Evolutionary conservation across 2,113 vertebrate species (phyloP), one percentile per base, ranked within the genome.

Genomic region (Carlito syrichta): DNA sequence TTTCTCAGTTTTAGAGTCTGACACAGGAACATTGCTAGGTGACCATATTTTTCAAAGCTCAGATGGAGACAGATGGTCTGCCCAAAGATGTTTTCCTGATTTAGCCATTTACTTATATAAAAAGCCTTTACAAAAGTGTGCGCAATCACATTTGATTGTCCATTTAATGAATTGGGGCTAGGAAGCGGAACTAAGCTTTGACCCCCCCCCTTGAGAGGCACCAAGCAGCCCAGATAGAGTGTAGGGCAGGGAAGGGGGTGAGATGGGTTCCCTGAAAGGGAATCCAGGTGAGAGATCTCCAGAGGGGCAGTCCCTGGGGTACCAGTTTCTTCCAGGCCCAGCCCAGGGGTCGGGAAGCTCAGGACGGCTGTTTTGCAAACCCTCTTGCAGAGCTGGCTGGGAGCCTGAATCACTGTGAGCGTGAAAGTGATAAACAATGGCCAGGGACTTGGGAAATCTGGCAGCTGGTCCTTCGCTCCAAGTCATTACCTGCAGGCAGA

Each of bases 61-160:
- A 43, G 6, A 78, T 63, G 43, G 96, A 96, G 94, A 92, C 97
- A 95, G 93, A 96, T 87, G 96, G 95, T 77, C 79, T 74, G 91
- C 91, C 68, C n/a, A 50, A 27, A 76, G 87, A 78, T 40, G 90
- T 81, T 69, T 83, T 83, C 93, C 95, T 32, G 25, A 90, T 90
- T 97, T 94, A 89, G 89, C 95, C 93, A 9, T 52, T 90, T 71
- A 38, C 95, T 92, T 90, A 79, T 12, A 76, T 69, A 92, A 90
- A 95, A 89, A 79, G 69, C 45, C 56, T 74, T n/a, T 17, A 17
- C 54, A 32, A 11, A 43, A n/a, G 40, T 48, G 52, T 0, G 3
- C 2, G 73, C 35, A 6, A 35, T 79, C 25, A 19, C 48, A 19
- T 69, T 50, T 12, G 69, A 68, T 62, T 96, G 91, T 74, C 78